Base-by-base conservation (phyloP, 92 coral and sea anemone species). In the Palythoa caribaeorum region DNA sequence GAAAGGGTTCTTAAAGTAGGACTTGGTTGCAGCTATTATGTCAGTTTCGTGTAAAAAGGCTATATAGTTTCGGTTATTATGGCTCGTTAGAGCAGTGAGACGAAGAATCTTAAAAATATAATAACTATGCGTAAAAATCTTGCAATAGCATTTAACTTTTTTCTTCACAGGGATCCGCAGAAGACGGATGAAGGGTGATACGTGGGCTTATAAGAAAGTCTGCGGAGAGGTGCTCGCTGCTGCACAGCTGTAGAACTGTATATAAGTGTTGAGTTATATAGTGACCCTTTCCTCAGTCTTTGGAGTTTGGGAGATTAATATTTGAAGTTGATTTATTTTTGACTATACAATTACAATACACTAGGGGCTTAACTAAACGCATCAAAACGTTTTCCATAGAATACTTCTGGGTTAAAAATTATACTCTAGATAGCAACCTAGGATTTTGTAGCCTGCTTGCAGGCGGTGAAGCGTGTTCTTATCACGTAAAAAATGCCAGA, bases 191-290 rank as follows among this genome's bases (percentile, higher is more conserved):
- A 97, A 97, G 85, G 99, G 99, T 10, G 99, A 97, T 77, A 95
- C 99, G 0, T 97, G 99, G 99, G 99, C 98, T 0, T 97, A 97
- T 90, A 97, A 97, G 88, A 97, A 97, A 88, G 90, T 97, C 54
- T 97, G 98, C 59, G 99, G 96, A 75, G 96, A 93, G 13, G 91
- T 97, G 71, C 93, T 97, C 63, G 91, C 96, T n/a, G 89, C 94
- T 21, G 99, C 99, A 11, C 93, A 90, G 59, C 83, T 97, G 4
- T 95, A 92, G 86, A 81, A 10, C 62, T 81, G 69, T 53, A 8
- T 35, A 77, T 35, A 15, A 76, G 59, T 20, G 80, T 5, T 21
- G 83, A 35, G 68, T 35, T 77, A 9, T 36, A 59, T 15, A 12
- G n/a, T 15, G 16, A 11, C 20, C 13, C 14, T 59, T 59, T n/a